Evolutionary conservation across 2,888 invertebrate genomes (phyloP), one percentile per base, ranked within the genome.

Genomic region (Leptopilina myrica): DNA sequence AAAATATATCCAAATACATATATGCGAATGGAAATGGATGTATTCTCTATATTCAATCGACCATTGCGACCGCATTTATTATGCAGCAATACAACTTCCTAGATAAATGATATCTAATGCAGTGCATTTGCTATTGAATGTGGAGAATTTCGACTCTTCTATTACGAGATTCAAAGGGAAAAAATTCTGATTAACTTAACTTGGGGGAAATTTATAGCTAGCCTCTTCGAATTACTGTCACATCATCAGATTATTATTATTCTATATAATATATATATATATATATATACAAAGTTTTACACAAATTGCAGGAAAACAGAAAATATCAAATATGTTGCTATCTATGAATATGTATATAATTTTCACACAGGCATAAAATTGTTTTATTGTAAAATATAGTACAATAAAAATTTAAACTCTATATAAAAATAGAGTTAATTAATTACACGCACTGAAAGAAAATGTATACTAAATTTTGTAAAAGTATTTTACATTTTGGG

Each of bases 1-100:
- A 15, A 59, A 33, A 33, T 33, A 33, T 33, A 33, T 33, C 15
- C 83, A 82, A 85, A 81, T 79, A 59, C 64, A 85, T 78, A 81
- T 79, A 59, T 66, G 67, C 76, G 73, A 79, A 82, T 80, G 7
- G 7, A 59, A n/a, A 26, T 14, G 20, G 69, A 14, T 69, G 26
- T 8, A 8, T 73, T 14, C 20, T 56, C 69, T 56, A 8, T 56
- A 8, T 53, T 56, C 56, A n/a, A n/a, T 26, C 14, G 69, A 73
- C 69, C 53, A 20, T 73, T 20, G 69, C 33, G 49, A 73, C 69
- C 53, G 53, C 69, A 73, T 73, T 73, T 73, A 56, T 73, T 69
- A 69, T 69, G n/a, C 69, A 14, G 69, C 69, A 69, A 69, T 69
- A 69, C 14, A 69, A 69, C 69, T 26, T 49, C 26, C 26, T 26